These are phyloP conservation scores for Cyprinodon variegatus DNA, from an alignment of 2,113 vertebrate species.

Conservation along the genomic window DNA sequence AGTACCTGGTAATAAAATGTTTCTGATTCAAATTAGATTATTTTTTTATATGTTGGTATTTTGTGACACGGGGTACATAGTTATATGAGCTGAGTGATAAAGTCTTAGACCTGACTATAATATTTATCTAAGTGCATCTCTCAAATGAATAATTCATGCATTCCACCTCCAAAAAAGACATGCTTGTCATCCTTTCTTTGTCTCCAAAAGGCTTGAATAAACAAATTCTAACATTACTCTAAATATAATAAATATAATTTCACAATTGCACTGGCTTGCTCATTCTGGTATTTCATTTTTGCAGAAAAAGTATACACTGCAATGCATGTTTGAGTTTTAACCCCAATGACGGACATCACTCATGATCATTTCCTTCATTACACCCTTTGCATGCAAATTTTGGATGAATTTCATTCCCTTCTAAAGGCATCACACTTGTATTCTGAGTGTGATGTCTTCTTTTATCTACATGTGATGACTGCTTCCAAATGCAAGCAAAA, in stretches of 20 bases:
- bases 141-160: background rate
- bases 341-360: constrained; percentile 2
- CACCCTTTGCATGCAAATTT: background rate
- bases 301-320: constrained; percentile 25
- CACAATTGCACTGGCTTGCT: background rate
- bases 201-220: background rate
- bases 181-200: background rate
- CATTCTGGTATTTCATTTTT: background rate
- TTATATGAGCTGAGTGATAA: background rate
- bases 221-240: background rate
- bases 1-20: too few relatives aligned
- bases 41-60: background rate
- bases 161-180: background rate
- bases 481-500: constrained; percentile 1
- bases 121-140: too few relatives aligned
- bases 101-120: background rate
- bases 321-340: constrained; percentile 15
- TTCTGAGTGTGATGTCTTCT: background rate
- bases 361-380: background rate
- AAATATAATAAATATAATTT: background rate
- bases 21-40: background rate
- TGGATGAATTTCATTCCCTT: constrained; percentile 8
- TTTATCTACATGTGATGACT: constrained; percentile 6
- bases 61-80: background rate
- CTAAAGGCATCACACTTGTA: background rate